Conservation (phyloP, 2,888 invertebrate species). For the Drosophila paranaensis region DNA sequence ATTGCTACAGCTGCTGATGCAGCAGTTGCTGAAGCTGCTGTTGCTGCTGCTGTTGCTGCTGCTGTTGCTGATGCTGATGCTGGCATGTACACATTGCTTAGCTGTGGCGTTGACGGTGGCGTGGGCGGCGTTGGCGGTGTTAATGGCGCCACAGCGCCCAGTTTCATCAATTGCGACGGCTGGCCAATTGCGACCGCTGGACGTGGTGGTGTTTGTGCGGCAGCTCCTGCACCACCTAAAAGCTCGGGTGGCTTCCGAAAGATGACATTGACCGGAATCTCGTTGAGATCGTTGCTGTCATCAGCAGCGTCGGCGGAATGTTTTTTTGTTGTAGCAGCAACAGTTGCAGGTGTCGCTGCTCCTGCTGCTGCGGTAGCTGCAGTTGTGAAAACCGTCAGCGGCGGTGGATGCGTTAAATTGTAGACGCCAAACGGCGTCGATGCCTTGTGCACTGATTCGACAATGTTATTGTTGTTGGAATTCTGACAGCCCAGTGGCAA, state of each 20-base stretch:
- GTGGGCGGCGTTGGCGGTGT: constrained; percentile 38
- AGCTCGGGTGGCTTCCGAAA: constrained; percentile 75
- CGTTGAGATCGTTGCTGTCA: constrained; percentile 80
- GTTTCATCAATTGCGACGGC: constrained; percentile 23
- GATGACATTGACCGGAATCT: constrained; percentile 84
- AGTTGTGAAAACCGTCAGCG: constrained; percentile 66
- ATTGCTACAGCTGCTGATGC: constrained; percentile 12
- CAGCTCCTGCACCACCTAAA: constrained; percentile 22
- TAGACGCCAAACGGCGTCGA: constrained; percentile 30
- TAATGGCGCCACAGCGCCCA: constrained; percentile 57
- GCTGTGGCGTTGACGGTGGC: constrained; percentile 11
- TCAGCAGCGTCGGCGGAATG: constrained; percentile 79
- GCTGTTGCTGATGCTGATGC: constrained; percentile 21
- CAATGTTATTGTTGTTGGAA: constrained; percentile 37
- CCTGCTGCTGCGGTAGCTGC: constrained; percentile 15
- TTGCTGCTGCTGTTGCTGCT: constrained; percentile 10
- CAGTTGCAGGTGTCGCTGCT: constrained; percentile 13
- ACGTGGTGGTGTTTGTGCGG: constrained; percentile 21
- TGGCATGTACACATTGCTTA: constrained; percentile 75
- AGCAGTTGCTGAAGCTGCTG: constrained; percentile 13
- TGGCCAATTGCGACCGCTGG: constrained; percentile 34
- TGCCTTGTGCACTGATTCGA: constrained; percentile 46
- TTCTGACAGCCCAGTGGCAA: constrained; percentile 63
- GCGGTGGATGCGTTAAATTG: constrained; percentile 66
- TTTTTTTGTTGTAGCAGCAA: constrained; percentile 53